These are phyloP conservation scores for Reticulitermes lucifugus DNA, from an alignment of 2,888 invertebrate species.

Conservation along the genomic window DNA sequence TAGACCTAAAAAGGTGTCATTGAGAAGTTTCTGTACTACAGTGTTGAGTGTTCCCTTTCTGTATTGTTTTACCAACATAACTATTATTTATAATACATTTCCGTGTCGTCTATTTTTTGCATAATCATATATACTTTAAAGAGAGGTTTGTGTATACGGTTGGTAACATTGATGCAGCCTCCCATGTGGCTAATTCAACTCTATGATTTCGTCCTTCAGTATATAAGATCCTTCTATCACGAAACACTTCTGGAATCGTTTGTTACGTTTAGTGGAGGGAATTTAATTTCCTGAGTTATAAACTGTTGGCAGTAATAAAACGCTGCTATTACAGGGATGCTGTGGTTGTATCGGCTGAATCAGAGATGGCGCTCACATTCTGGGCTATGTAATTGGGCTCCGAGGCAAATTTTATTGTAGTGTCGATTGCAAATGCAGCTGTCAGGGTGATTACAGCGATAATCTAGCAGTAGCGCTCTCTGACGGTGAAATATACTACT, in stretches of 20 bases:
- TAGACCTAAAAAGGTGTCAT: too few species aligned
- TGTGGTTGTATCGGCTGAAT: neutral
- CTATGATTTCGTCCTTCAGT: neutral
- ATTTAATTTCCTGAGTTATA: constrained; percentile 27
- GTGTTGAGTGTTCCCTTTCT: too few species aligned
- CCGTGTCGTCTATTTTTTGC: too few species aligned
- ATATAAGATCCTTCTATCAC: neutral
- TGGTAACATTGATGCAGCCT: neutral
- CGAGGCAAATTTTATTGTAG: neutral
- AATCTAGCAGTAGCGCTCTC: neutral
- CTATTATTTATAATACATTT: too few species aligned
- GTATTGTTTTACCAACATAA: too few species aligned
- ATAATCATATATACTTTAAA: too few species aligned
- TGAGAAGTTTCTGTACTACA: too few species aligned
- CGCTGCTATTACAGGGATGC: neutral
- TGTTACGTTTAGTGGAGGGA: constrained; percentile 6
- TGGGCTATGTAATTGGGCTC: neutral
- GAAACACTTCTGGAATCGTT: neutral
- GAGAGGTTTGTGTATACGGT: neutral
- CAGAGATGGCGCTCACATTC: neutral
- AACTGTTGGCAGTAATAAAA: constrained; percentile 12
- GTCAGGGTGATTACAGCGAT: neutral
- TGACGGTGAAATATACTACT: neutral
- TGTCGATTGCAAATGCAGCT: neutral
- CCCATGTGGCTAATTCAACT: neutral